These are phyloP conservation scores for Drosophila sp. DNA, from an alignment of 1,140 invertebrate genomes.

Conservation along the genomic window DNA sequence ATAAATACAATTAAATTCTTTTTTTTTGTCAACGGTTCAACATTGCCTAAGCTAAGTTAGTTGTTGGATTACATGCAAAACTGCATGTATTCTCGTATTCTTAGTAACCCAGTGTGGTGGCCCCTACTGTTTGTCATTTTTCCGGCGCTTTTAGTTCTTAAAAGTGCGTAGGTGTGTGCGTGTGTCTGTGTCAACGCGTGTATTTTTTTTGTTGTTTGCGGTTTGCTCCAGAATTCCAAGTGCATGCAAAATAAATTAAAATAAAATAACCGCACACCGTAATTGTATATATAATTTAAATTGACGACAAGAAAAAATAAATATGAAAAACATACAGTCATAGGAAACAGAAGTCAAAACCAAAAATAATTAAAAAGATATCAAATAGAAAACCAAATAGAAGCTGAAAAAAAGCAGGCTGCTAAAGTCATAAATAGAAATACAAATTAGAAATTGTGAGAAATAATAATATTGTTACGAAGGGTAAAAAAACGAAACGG, in stretches of 20 bases:
- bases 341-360: constrained; percentile 38
- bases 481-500: background rate
- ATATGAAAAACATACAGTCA: constrained; percentile 13
- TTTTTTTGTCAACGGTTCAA: constrained; percentile 10
- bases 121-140: constrained; percentile 16
- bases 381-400: constrained; percentile 31
- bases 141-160: constrained; percentile 25
- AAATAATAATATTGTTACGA: background rate
- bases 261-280: constrained; percentile 7
- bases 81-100: constrained; percentile 14
- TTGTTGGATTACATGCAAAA: constrained; percentile 7
- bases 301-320: constrained; percentile 13
- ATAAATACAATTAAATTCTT: constrained; percentile 14
- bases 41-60: background rate
- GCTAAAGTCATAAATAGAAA: constrained; percentile 20
- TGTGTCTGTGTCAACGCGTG: constrained; percentile 20
- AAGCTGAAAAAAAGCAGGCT: constrained; percentile 28
- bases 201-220: constrained; percentile 23
- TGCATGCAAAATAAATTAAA: constrained; percentile 15
- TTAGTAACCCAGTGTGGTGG: constrained; percentile 11
- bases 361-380: constrained; percentile 18
- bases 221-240: constrained; percentile 29
- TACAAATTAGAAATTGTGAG: background rate
- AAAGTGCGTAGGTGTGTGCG: constrained; percentile 23
- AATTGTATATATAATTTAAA: constrained; percentile 4